Conservation (phyloP, 2,888 invertebrate species). For the Drosophila birchii region DNA sequence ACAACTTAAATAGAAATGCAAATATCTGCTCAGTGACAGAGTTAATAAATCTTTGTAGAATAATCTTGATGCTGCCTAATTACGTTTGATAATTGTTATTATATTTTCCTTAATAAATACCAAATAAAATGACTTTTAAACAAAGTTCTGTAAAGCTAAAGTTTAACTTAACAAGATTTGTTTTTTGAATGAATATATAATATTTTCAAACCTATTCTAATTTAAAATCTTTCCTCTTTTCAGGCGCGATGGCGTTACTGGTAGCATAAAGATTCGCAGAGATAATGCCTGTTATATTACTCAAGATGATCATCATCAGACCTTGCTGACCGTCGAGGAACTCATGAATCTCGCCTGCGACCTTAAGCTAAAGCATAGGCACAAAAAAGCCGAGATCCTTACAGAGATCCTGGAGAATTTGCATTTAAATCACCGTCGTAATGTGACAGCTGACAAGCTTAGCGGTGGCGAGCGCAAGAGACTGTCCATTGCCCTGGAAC, state of each 20-base stretch:
- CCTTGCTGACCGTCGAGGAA: conserved; percentile 90
- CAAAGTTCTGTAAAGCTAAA: neutral
- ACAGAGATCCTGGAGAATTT: conserved; percentile 83
- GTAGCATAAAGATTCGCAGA: conserved; percentile 89
- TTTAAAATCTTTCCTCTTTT: neutral
- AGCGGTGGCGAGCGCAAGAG: conserved; percentile 93
- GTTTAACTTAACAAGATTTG: neutral
- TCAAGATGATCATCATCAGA: conserved; percentile 91
- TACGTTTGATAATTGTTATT: neutral
- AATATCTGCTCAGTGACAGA: conserved; percentile 6
- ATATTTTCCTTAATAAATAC: too few species aligned
- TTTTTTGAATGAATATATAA: neutral
- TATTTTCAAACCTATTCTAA: neutral
- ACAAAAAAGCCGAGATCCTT: conserved; percentile 75
- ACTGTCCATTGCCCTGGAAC: conserved; percentile 92
- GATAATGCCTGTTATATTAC: conserved; percentile 93
- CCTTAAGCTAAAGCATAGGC: conserved; percentile 87
- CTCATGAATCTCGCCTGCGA: conserved; percentile 92
- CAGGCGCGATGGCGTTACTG: conserved; percentile 88
- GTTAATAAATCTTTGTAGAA: neutral
- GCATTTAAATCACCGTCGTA: conserved; percentile 82
- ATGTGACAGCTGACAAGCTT: conserved; percentile 85
- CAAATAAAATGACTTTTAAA: neutral
- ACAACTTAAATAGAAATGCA: conserved; percentile 2
- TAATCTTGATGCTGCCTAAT: neutral